Evolutionary conservation across 2,797 vertebrate species (phyloP), one percentile per base, ranked within the genome.

Genomic region (Argentina silus): DNA sequence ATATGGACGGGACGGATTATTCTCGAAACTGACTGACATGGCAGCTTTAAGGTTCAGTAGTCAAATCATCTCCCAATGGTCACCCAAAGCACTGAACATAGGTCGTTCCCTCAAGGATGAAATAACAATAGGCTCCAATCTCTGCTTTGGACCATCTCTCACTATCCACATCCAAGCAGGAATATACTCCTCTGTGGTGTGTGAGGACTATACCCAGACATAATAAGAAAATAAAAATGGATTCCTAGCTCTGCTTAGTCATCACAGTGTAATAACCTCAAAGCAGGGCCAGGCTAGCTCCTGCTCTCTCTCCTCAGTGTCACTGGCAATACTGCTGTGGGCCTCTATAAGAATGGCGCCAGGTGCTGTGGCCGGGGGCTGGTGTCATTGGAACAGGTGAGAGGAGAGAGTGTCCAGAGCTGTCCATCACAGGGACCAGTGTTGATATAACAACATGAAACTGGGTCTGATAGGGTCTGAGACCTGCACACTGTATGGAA

Each of bases 381-480:
- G n/a, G n/a, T n/a, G n/a, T n/a, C n/a, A n/a, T n/a, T n/a, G 15
- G 51, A 14, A 7, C 15, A 4, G 12, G 51, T 53, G 51, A n/a
- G 51, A 55, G 51, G 14, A 55, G 15, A 55, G 51, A 11, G 11
- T 53, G 50, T 14, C 50, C n/a, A 15, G 5, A n/a, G 51, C 14
- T 3, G 17, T 15, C 51, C 51, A 17, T 55, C 51, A 55, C 14
- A 55, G 9, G 51, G 51, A 55, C 14, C 61, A 47, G 15, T 15
- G 7, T 44, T 75, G 81, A 77, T 67, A 69, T 72, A 79, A 79
- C 44, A 36, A 45, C 43, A 66, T 60, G 75, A 80, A 77, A 79
- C 61, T 36, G 48, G 59, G 66, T 74, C 72, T 70, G 47, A 72
- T 71, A 79, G n/a, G n/a, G n/a, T n/a, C n/a, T n/a, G n/a, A n/a